Evolutionary conservation across 2,113 vertebrate species (phyloP).

Genomic region (Grammomys surdaster): DNA sequence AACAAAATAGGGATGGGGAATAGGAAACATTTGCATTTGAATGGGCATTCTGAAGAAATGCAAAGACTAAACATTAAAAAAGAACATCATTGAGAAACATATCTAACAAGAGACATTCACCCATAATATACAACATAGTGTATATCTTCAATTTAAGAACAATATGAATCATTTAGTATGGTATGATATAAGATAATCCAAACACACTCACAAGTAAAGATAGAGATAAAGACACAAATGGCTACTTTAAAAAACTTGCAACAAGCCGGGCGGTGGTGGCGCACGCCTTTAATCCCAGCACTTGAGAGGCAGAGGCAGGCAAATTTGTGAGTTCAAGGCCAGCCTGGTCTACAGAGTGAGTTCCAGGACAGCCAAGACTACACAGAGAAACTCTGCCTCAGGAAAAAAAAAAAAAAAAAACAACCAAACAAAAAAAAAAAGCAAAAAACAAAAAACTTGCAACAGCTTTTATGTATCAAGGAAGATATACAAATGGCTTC

Average conservation of each 20-base stretch:
- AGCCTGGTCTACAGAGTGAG: too few relatives aligned
- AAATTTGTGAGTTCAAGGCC: too few relatives aligned
- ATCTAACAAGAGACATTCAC: neutral
- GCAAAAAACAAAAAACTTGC: neutral
- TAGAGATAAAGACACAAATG: neutral
- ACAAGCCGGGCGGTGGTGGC: neutral
- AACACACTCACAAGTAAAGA: neutral
- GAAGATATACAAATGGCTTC: neutral
- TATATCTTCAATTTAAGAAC: neutral
- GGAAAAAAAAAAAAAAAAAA: too few relatives aligned
- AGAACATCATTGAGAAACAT: neutral
- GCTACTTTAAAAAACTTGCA: neutral
- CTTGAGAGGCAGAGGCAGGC: too few relatives aligned
- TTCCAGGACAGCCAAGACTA: too few relatives aligned
- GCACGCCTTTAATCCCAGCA: too few relatives aligned
- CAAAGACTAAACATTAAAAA: neutral
- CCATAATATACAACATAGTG: neutral
- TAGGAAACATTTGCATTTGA: conserved; percentile 11
- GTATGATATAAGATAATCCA: neutral
- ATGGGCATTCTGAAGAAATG: neutral
- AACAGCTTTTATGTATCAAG: neutral
- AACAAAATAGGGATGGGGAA: too few relatives aligned
- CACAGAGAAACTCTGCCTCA: too few relatives aligned
- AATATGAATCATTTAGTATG: neutral
- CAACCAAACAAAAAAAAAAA: neutral